Base-by-base conservation (phyloP, 2,113 vertebrate species). In the Pterocles gutturalis region DNA sequence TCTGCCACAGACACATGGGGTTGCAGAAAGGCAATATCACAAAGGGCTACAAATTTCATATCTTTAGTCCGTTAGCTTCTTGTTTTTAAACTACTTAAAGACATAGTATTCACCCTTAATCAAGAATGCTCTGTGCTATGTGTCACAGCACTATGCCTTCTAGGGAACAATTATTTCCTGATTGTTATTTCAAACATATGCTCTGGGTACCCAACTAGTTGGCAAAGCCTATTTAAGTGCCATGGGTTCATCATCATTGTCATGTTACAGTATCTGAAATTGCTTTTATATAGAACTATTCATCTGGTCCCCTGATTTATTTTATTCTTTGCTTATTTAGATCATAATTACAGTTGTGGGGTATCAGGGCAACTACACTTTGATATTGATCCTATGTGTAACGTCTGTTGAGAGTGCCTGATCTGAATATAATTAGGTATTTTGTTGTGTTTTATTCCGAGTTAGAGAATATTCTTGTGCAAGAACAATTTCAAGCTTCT, bases 261-360 rank as follows among this genome's bases (percentile, higher is more conserved):
- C 69, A 55, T 1, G 0, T 71, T 93, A 36, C 64, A 64, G 60
- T 28, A 48, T 60, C 76, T 92, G 57, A 94, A 93, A 94, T 57
- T 78, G 86, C 38, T 94, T 95, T 92, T 71, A 77, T 66, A 83
- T 33, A 81, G 46, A 81, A 48, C 78, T 77, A 77, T 48, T 75
- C 91, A 80, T 71, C 88, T 95, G 83, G 24, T 83, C n/a, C 78
- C 58, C 58, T 83, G 83, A 20, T 95, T 87, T 67, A 48, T 96
- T 95, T 93, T 83, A 78, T 83, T 92, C 38, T 90, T 89, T 87
- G 57, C 60, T 92, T 89, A 75, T 93, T 95, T 93, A 96, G 64
- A 78, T 90, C 46, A 67, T 94, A 93, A 95, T 90, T 94, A 94
- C 53, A 72, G 80, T 86, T 89, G 80, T 67, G 72, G 65, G 43